Percentiles rank a stretch among this genome's conserved stretches.
Evolutionary conservation across 2,888 invertebrate genomes (phyloP).

Genomic region (Phyllotreta cruciferae): DNA sequence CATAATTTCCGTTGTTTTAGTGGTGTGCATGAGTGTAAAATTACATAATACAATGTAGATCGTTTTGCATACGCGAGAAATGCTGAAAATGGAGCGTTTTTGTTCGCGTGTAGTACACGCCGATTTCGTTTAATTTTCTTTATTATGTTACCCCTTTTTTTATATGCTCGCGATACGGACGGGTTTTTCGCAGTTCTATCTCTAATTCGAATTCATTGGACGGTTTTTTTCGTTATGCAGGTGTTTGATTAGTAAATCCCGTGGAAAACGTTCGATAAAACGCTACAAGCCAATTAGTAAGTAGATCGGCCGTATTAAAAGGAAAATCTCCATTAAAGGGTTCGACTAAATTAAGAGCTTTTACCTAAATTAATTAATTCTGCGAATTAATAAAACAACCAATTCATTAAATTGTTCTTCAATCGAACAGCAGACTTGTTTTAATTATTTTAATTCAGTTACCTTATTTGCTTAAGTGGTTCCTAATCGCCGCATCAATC

Average conservation of each 20-base stretch:
- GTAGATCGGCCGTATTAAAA: too few species aligned
- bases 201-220: not conserved
- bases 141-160: slow-evolving; percentile 14
- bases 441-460: too few species aligned
- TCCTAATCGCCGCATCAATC: too few species aligned
- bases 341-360: too few species aligned
- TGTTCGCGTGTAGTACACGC: slow-evolving; percentile 4
- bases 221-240: not conserved
- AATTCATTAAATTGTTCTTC: slow-evolving; percentile 14
- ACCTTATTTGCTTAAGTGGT: too few species aligned
- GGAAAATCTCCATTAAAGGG: too few species aligned
- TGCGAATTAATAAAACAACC: slow-evolving; percentile 13
- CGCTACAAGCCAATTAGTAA: too few species aligned
- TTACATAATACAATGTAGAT: slow-evolving; percentile 27
- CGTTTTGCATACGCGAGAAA: slow-evolving; percentile 13
- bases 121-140: slow-evolving; percentile 22
- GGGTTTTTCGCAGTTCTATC: not conserved
- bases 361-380: slow-evolving; percentile 13
- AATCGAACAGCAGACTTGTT: not conserved
- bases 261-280: too few species aligned
- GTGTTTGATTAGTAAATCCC: too few species aligned
- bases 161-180: too few species aligned
- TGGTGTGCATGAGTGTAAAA: slow-evolving; percentile 24
- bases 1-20: slow-evolving; percentile 28
- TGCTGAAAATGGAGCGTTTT: slow-evolving; percentile 16